Conservation (phyloP, 2,113 vertebrate species). For the Paradoxurus hermaphroditus region DNA sequence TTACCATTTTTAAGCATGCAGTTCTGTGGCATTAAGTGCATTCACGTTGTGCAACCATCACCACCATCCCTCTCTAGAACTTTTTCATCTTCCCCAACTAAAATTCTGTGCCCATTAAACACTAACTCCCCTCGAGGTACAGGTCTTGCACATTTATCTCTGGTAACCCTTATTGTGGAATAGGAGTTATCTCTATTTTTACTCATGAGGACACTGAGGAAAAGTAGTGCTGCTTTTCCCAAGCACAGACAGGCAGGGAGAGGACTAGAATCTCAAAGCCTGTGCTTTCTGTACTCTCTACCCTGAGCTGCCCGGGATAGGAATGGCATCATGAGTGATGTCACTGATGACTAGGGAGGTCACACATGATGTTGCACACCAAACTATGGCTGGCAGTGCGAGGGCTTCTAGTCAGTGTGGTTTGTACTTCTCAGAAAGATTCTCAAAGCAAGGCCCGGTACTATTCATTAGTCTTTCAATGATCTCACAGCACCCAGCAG, state of each 20-base stretch:
- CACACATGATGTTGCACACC: not conserved
- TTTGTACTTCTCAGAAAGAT: not conserved
- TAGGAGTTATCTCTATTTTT: not conserved
- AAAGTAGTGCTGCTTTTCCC: not conserved
- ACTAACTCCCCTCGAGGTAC: not conserved
- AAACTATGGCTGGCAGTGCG: not conserved
- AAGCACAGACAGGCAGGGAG: not conserved
- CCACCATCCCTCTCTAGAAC: not conserved
- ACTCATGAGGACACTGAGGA: not conserved
- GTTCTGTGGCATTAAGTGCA: not conserved
- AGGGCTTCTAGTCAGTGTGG: not conserved
- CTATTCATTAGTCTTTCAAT: not conserved
- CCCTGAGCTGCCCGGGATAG: not conserved
- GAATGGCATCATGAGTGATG: not conserved
- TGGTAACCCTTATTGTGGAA: not conserved
- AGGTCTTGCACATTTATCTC: not conserved
- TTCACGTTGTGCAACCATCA: not conserved
- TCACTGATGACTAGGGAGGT: not conserved
- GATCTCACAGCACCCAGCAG: not conserved
- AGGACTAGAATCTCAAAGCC: not conserved
- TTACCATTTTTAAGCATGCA: not conserved
- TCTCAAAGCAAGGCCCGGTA: not conserved
- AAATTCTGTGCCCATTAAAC: not conserved
- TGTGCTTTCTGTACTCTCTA: not conserved
- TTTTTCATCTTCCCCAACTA: not conserved